Base-by-base conservation (phyloP, 2,888 invertebrate species). In the Drosophila eohydei region DNA sequence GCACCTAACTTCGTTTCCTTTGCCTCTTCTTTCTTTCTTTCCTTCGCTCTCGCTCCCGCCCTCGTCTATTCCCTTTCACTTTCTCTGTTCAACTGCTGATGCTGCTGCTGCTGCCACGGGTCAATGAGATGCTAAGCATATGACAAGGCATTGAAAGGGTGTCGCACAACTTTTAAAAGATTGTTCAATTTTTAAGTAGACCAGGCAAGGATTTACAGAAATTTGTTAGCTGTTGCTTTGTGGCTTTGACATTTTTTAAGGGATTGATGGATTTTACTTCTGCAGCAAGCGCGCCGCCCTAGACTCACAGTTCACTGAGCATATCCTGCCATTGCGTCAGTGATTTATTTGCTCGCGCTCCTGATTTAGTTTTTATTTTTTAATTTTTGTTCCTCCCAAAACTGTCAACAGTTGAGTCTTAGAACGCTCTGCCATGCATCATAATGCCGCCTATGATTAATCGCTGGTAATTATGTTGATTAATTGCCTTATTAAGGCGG, bases 401-500 rank as follows among this genome's bases (percentile, higher is more conserved):
- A 84, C 84, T 86, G 86, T 86, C 86, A 87, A 71, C 83, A 80
- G 63, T 48, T 60, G 55, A 36, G 70, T n/a, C 65, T 54, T 21
- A 51, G 40, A 63, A 41, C 58, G 57, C 41, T 26, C 46, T 12
- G 73, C 60, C 46, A 77, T 77, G 63, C 62, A 77, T 70, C 81
- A 76, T 71, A 62, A 52, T 62, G 51, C 55, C 54, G 58, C 50
- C 65, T 85, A 90, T 89, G 89, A 89, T 89, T 86, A 90, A 89
- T 89, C 78, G 81, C 77, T 78, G 88, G 89, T 89, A 89, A 89
- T 89, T 89, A 89, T 78, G 65, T 84, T 89, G 90, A 89, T 89
- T 89, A 90, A 89, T 89, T 89, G 83, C 86, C 84, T 80, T 88
- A 89, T 89, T 90, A 90, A 84, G 74, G 68, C 74, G 63, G 58